These are phyloP conservation scores for Muntiacus muntjak DNA, from an alignment of 2,113 vertebrate genomes.

Conservation along the genomic window DNA sequence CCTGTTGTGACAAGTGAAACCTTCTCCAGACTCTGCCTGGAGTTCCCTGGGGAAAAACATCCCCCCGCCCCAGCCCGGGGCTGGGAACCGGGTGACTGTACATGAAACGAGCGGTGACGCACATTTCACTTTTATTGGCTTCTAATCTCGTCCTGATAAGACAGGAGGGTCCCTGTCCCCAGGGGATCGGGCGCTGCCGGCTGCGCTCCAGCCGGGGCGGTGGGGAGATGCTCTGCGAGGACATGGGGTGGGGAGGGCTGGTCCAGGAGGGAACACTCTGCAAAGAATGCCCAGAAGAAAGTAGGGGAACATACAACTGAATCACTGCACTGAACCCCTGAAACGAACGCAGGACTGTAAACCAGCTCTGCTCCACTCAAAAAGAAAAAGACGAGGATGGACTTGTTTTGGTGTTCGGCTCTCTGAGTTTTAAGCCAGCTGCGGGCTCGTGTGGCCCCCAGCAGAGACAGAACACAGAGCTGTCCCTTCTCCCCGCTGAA, in stretches of 20 bases:
- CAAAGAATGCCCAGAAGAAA: background rate
- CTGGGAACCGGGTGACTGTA: background rate
- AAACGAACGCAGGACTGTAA: background rate
- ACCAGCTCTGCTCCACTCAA: background rate
- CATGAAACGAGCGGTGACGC: fast-evolving
- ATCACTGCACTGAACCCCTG: background rate
- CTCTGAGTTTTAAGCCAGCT: background rate
- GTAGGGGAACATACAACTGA: fast-evolving
- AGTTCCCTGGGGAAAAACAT: fast-evolving
- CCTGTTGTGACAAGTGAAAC: background rate
- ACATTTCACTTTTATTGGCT: background rate
- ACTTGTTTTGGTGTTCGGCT: background rate
- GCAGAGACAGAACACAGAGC: background rate
- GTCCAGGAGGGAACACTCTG: background rate
- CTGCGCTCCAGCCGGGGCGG: background rate
- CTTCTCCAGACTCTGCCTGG: background rate
- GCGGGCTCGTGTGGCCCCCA: fast-evolving
- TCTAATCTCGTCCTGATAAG: background rate
- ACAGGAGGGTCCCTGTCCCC: background rate
- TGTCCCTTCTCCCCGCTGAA: background rate
- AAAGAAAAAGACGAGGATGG: fast-evolving
- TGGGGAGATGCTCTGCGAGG: no score
- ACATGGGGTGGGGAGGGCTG: background rate
- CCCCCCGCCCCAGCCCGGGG: background rate
- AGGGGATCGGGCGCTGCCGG: fast-evolving